Base-by-base conservation (phyloP, 2,113 vertebrate genomes). In the Pao palembangensis region DNA sequence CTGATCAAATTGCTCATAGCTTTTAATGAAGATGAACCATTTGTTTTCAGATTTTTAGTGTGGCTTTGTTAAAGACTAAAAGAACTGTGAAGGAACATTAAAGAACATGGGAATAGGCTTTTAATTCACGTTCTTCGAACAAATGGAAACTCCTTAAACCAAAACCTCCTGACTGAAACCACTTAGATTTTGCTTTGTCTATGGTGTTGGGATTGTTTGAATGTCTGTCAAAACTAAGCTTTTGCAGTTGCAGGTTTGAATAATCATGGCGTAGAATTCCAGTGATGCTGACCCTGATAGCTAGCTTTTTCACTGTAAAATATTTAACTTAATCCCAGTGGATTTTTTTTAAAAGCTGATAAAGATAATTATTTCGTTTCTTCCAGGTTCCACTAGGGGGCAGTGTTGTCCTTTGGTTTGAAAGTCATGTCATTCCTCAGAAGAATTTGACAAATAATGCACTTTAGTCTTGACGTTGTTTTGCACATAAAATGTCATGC, bases 401-500 rank as follows among this genome's bases (percentile, higher is more conserved):
- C 73, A 72, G 64, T 8, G 66, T 43, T 48, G 34, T 69, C 62
- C 20, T 64, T 34, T 25, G 57, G 28, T 28, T 70, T 62, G 34
- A 54, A 56, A 55, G 56, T 54, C 20, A 41, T 67, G 8, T 51
- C 78, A 80, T 84, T 87, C 81, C 76, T 72, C 51, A 59, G 20
- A 16, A 64, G 64, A 74, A 73, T 76, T 61, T 72, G 50, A 71
- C 53, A 44, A 67, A 76, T 58, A 62, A 66, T 66, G 87, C 87
- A 87, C 85, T 87, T 88, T 87, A 86, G 70, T 70, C 48, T 64
- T 60, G 52, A 78, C 46, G 77, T 79, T 81, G 61, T 76, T 86
- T 86, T 86, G 76, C 84, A 85, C 82, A 38, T 2, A 38, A 38
- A 38, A 38, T 38, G 34, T 38, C 34, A 38, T 38, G 34, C 34